Conservation (phyloP, 1,140 invertebrate species). For the Macrostomum lignano region DNA sequence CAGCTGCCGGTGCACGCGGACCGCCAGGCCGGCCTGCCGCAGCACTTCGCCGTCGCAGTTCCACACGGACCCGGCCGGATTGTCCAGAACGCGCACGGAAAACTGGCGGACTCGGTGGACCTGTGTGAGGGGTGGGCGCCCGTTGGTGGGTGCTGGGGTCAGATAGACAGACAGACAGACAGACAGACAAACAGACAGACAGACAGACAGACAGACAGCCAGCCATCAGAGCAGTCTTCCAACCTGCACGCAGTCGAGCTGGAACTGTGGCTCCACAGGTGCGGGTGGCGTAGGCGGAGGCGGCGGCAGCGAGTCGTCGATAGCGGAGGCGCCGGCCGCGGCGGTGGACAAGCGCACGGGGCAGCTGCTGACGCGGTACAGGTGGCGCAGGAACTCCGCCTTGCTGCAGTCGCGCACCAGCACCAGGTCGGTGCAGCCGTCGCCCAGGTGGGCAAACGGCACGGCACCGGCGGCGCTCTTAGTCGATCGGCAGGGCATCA, state of each 20-base stretch:
- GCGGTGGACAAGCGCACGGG: constrained; percentile 2
- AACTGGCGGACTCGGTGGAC: background rate
- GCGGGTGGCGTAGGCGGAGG: too few relatives aligned
- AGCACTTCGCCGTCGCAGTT: constrained; percentile 59
- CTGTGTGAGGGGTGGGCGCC: background rate
- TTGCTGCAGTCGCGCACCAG: constrained; percentile 43
- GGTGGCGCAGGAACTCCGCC: constrained; percentile 41
- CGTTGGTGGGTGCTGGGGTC: constrained; percentile 6
- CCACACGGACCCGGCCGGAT: constrained; percentile 33
- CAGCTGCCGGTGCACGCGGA: constrained; percentile 29
- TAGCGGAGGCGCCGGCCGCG: background rate
- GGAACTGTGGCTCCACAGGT: constrained; percentile 31
- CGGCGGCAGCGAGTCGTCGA: background rate
- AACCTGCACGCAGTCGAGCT: constrained; percentile 47
- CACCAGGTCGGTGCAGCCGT: constrained; percentile 49
- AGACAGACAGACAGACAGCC: too few relatives aligned
- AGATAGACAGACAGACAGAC: constrained; percentile 8
- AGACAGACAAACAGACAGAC: constrained; percentile 32
- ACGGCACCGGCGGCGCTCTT: constrained; percentile 41
- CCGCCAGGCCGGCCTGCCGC: constrained; percentile 36
- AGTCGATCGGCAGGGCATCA: constrained; percentile 46
- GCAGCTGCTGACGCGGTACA: constrained; percentile 13
- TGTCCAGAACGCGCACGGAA: background rate
- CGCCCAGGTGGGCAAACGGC: constrained; percentile 45
- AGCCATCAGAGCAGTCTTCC: constrained; percentile 43